These are phyloP conservation scores for Nannoperca obscura DNA, from an alignment of 2,797 vertebrate species.

Conservation along the genomic window DNA sequence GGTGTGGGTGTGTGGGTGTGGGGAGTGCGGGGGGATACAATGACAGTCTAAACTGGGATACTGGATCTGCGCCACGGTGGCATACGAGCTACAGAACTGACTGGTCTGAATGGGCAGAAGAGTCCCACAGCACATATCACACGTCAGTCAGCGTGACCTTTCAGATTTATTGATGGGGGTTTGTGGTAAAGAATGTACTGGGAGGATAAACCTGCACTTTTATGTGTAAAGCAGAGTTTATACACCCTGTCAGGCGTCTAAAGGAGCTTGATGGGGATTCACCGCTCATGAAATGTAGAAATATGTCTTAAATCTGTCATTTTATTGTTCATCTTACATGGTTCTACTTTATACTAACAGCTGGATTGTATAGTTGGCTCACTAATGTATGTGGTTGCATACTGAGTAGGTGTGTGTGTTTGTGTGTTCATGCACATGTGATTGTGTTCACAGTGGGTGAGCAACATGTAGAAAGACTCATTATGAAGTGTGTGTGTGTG, in stretches of 20 bases:
- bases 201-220: neutral
- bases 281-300: neutral
- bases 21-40: conserved; percentile 50
- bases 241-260: neutral
- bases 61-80: conserved; percentile 58
- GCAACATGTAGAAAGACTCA: conserved; percentile 45
- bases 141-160: conserved; percentile 49
- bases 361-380: neutral
- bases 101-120: conserved; percentile 51
- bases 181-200: neutral
- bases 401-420: neutral
- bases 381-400: neutral
- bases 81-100: conserved; percentile 46
- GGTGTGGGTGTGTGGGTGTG: conserved; percentile 18
- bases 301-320: neutral
- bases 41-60: conserved; percentile 78
- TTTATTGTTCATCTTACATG: neutral
- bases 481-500: too few relatives aligned
- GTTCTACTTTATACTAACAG: neutral
- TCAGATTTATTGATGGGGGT: conserved; percentile 4
- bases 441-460: neutral
- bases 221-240: conserved; percentile 1
- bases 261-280: neutral
- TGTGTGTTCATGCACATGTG: neutral
- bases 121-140: conserved; percentile 46